Evolutionary conservation across 2,113 vertebrate species (phyloP).

Genomic region (Chaetops frenatus): DNA sequence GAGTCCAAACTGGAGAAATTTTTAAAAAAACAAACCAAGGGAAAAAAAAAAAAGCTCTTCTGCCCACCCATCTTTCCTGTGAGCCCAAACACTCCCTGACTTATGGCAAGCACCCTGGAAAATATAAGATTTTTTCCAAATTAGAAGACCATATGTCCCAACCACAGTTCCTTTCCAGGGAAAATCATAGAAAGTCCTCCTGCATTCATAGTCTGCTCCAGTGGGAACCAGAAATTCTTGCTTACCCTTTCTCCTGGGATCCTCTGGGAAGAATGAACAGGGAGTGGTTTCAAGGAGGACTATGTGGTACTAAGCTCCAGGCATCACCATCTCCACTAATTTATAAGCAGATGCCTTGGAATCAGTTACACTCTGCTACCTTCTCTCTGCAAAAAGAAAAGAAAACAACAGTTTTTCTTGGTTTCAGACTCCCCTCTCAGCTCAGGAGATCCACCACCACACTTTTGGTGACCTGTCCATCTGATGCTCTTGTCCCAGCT

Average conservation of each 20-base stretch:
- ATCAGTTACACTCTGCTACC: background rate
- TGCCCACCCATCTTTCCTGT: background rate
- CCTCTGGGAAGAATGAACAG: background rate
- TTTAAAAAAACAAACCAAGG: background rate
- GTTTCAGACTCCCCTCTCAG: background rate
- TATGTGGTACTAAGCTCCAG: background rate
- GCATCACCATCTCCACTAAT: background rate
- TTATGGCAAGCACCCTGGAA: slow-evolving; percentile 37
- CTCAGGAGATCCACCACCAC: background rate
- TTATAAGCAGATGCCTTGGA: background rate
- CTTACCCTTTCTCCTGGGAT: background rate
- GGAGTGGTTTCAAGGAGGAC: background rate
- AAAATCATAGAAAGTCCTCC: background rate
- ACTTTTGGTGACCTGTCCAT: background rate
- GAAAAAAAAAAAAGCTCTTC: background rate
- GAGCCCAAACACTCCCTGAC: background rate
- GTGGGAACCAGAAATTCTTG: background rate
- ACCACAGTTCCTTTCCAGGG: background rate
- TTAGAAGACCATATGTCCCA: background rate
- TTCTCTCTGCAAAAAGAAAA: background rate
- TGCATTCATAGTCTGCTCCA: background rate
- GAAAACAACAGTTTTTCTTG: background rate
- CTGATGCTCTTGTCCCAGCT: background rate
- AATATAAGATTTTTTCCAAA: background rate
- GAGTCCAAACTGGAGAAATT: background rate